These are phyloP conservation scores for Lamprologus lemairii DNA, from an alignment of 2,113 vertebrate species.

Conservation along the genomic window DNA sequence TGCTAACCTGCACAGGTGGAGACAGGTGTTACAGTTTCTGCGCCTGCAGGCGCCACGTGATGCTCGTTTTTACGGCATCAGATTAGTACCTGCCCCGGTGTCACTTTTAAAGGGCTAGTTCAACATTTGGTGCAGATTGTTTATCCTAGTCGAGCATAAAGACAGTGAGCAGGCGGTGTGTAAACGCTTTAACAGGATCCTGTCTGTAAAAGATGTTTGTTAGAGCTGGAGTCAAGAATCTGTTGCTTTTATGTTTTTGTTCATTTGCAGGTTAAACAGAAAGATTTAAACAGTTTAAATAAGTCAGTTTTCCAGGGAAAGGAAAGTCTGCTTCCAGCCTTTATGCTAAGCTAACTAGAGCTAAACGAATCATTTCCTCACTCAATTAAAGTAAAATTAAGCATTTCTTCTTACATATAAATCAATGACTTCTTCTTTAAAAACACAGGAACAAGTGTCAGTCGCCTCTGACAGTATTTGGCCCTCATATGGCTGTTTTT, in stretches of 20 bases:
- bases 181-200: fast-evolving
- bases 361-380: not conserved
- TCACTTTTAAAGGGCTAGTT: not conserved
- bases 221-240: not conserved
- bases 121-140: not conserved
- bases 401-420: not conserved
- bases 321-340: not conserved
- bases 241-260: not conserved
- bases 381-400: not conserved
- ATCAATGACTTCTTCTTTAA: not conserved
- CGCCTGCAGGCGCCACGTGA: fast-evolving
- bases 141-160: not conserved
- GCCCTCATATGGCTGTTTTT: not conserved
- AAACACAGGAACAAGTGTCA: not conserved
- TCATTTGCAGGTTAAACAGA: not conserved
- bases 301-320: not conserved
- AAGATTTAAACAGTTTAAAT: not conserved
- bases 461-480: not conserved
- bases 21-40: not conserved
- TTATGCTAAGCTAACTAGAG: not conserved
- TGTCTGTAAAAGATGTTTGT: not conserved
- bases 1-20: not conserved
- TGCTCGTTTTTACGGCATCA: fast-evolving
- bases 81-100: not conserved
- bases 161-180: fast-evolving